Base-by-base conservation (phyloP, 2,113 vertebrate species). In the Anthoscopus minutus region DNA sequence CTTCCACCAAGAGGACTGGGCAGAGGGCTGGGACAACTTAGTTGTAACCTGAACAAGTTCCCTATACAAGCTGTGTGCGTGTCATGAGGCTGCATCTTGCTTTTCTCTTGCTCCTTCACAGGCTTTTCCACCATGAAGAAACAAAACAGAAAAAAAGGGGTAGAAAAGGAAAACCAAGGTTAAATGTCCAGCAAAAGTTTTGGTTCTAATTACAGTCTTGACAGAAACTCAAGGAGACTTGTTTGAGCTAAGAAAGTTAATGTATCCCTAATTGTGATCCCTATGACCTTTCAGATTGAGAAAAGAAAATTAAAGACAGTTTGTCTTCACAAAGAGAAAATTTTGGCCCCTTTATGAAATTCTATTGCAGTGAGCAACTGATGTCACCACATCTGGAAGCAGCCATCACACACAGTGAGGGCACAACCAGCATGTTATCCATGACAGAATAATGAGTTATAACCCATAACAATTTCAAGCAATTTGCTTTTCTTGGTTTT, bases 391-490 rank as follows among this genome's bases (percentile, higher is more conserved):
- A 40, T 64, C 60, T 74, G 50, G 60, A 74, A 56, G 35, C 35
- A 74, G 30, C 50, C 35, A n/a, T 7, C 44, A 40, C 23, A 33
- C 18, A 23, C 42, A 69, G 19, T 7, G 10, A 48, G 25, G 25
- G 31, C 0, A 0, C 71, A 11, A 25, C 7, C 45, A 44, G 19
- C 0, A 0, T 48, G 24, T 9, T 40, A 16, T 20, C 20, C 13
- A 3, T 13, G 42, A 20, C 35, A 57, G 70, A 48, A 35, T 30
- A 35, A 35, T 16, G 35, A 56, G 19, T 16, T 48, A 48, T 5
- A 48, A 48, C 15, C 50, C 30, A 48, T 3, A 74, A 24, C 5
- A 8, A 16, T n/a, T 56, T 21, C 35, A 48, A 48, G 4, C 4
- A 24, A 42, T 57, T 74, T 57, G 15, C 35, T 57, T 42, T 35